Conservation (phyloP, 2,888 invertebrate species). For the Argyresthia goedartella region DNA sequence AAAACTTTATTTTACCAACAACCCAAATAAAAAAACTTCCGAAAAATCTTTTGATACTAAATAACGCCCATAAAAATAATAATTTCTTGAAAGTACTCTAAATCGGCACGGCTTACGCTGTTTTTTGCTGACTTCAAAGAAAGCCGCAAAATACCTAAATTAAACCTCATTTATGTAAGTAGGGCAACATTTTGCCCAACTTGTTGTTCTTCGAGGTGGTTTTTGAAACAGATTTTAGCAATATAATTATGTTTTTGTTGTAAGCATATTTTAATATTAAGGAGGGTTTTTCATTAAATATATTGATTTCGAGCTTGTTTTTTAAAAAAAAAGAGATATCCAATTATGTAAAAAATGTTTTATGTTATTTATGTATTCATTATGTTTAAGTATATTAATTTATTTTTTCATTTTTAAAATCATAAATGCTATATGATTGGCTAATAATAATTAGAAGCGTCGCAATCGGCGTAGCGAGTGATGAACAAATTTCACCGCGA, state of each 20-base stretch:
- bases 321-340: too few species aligned
- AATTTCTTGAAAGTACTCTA: background rate
- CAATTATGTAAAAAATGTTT: too few species aligned
- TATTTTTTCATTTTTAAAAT: too few species aligned
- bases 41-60: background rate
- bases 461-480: conserved; percentile 22
- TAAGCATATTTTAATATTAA: too few species aligned
- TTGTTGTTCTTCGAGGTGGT: background rate
- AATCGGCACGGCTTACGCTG: background rate
- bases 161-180: conserved; percentile 26
- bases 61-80: conserved; percentile 2
- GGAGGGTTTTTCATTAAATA: too few species aligned
- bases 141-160: conserved; percentile 16
- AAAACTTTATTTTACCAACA: background rate
- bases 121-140: conserved; percentile 8
- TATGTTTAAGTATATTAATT: too few species aligned
- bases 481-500: conserved; percentile 32
- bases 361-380: too few species aligned
- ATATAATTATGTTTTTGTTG: too few species aligned
- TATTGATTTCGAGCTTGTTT: too few species aligned
- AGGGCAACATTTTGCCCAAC: conserved; percentile 16
- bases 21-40: background rate
- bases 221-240: background rate
- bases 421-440: too few species aligned
- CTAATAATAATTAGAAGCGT: conserved; percentile 3